Evolutionary conservation across 2,113 vertebrate genomes (phyloP).

Genomic region (Vombatus ursinus): DNA sequence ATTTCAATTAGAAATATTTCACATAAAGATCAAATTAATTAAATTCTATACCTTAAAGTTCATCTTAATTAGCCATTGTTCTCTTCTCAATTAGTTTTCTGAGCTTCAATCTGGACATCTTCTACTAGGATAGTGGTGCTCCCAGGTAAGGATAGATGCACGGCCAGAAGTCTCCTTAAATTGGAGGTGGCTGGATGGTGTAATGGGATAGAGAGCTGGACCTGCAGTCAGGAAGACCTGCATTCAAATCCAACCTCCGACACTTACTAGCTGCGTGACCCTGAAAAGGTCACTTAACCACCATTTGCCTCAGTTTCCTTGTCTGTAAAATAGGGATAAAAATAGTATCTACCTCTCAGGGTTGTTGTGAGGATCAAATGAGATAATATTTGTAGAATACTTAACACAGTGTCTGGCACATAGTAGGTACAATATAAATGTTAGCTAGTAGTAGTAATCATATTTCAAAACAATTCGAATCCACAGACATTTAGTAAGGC

Average conservation of each 20-base stretch:
- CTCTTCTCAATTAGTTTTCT: conserved; percentile 81
- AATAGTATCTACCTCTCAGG: background rate
- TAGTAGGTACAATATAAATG: background rate
- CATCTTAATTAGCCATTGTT: conserved; percentile 94
- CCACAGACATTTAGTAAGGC: background rate
- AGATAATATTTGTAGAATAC: background rate
- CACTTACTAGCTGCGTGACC: background rate
- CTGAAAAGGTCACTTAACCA: background rate
- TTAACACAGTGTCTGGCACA: background rate
- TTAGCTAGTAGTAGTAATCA: background rate
- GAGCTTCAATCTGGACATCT: conserved; percentile 62
- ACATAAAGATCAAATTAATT: conserved; percentile 94
- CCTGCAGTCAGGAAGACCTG: background rate
- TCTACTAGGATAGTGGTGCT: conserved; percentile 45
- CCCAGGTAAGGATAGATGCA: conserved; percentile 2
- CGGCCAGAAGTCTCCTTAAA: background rate
- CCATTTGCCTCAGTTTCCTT: background rate
- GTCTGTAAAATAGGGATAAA: background rate
- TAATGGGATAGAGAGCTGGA: background rate
- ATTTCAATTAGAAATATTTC: conserved; percentile 89
- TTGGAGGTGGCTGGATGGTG: background rate
- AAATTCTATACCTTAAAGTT: conserved; percentile 91
- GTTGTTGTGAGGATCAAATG: background rate
- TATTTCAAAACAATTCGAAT: background rate
- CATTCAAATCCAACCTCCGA: background rate